These are phyloP conservation scores for Sebastiscus tertius DNA, from an alignment of 2,797 vertebrate species.

Conservation along the genomic window DNA sequence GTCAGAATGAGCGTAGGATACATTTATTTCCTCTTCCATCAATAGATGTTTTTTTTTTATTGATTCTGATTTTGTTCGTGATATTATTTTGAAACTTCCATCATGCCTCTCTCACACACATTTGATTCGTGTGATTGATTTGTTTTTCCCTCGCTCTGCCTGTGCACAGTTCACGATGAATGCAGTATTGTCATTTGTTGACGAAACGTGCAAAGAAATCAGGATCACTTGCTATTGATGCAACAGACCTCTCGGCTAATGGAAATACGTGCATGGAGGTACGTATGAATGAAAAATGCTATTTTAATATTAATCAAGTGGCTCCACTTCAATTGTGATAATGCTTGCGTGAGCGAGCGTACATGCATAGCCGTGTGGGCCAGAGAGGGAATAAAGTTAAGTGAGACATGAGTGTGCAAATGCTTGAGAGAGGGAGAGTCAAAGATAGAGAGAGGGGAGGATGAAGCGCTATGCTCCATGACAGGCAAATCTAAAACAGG, in stretches of 20 bases:
- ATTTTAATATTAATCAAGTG: constrained; percentile 2
- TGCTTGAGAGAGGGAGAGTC: constrained; percentile 9
- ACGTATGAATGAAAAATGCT: not conserved
- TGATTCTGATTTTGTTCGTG: not conserved
- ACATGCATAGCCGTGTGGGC: not conserved
- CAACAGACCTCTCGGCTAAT: not conserved
- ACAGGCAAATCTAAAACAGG: constrained; percentile 47
- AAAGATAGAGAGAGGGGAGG: not conserved
- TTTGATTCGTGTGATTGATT: not conserved
- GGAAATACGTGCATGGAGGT: not conserved
- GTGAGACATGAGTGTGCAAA: constrained; percentile 21
- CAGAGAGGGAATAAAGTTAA: constrained; percentile 12
- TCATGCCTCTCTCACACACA: not conserved
- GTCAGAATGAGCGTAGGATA: not conserved
- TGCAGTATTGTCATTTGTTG: not conserved
- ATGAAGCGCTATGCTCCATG: constrained; percentile 6
- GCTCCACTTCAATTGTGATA: not conserved
- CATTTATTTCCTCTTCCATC: not conserved
- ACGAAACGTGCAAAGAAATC: not conserved
- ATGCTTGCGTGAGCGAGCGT: not conserved
- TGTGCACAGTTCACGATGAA: not conserved
- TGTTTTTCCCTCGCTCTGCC: not conserved
- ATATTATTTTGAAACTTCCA: not conserved
- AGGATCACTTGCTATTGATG: not conserved
- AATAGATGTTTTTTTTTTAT: not conserved